A percentile compares a stretch with the other conserved stretches of the same genome.
These are phyloP conservation scores for Nebria brevicollis DNA, from an alignment of 2,888 invertebrate genomes.

Conservation along the genomic window DNA sequence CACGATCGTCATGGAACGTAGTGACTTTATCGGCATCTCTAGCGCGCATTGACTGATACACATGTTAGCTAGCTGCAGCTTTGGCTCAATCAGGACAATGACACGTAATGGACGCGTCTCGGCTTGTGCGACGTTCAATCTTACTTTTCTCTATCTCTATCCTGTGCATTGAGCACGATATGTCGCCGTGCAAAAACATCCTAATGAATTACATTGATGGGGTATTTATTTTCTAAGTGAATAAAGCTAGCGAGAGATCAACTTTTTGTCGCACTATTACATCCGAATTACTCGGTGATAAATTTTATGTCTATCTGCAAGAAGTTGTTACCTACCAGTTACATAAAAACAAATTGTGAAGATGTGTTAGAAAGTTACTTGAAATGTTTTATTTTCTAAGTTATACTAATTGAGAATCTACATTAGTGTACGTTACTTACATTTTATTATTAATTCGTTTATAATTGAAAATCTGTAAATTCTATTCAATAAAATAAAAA, in stretches of 20 bases:
- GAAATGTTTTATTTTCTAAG: background rate
- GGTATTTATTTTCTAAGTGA: slow-evolving; percentile 21
- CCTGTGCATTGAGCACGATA: slow-evolving; percentile 6
- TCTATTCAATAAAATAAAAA: too few species aligned
- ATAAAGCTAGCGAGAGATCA: slow-evolving; percentile 8
- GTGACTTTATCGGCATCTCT: slow-evolving; percentile 35
- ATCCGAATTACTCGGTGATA: background rate
- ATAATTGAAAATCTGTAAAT: too few species aligned
- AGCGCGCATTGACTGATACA: slow-evolving; percentile 33
- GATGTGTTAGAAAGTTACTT: background rate
- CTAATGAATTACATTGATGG: slow-evolving; percentile 16
- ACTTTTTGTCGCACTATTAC: slow-evolving; percentile 1
- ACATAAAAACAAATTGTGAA: background rate
- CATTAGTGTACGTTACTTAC: too few species aligned
- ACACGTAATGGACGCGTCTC: slow-evolving; percentile 33
- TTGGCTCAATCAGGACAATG: slow-evolving; percentile 32
- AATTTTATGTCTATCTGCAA: background rate
- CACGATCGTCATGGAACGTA: slow-evolving; percentile 27
- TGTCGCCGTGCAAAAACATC: slow-evolving; percentile 15
- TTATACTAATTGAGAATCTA: background rate
- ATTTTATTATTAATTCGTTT: too few species aligned
- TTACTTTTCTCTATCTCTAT: slow-evolving; percentile 14
- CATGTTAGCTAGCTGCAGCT: slow-evolving; percentile 10
- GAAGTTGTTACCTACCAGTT: background rate
- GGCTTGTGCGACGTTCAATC: slow-evolving; percentile 18